Conservation (phyloP, 2,888 invertebrate species). For the Leucoma salicis region DNA sequence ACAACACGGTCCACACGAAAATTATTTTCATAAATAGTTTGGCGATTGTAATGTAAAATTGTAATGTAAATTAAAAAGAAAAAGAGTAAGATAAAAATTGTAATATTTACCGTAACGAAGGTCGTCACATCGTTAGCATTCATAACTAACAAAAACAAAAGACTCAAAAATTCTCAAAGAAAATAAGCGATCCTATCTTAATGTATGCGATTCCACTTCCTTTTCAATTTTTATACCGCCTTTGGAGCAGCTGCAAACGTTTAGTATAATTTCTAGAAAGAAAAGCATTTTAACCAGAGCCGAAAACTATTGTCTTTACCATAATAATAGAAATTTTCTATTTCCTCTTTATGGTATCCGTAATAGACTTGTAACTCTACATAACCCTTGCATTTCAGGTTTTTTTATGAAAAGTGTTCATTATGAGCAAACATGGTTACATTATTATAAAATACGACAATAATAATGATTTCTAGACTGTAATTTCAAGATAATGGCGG, state of each 20-base stretch:
- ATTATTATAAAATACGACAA: too few species aligned
- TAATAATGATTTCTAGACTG: too few species aligned
- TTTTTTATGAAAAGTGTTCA: background rate
- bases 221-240: constrained; percentile 1
- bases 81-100: too few species aligned
- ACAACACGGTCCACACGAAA: too few species aligned
- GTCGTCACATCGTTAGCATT: too few species aligned
- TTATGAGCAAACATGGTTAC: too few species aligned
- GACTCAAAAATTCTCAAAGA: background rate
- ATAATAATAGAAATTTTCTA: background rate
- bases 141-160: background rate
- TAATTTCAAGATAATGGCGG: too few species aligned
- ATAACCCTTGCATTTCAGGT: background rate
- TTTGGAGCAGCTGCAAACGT: constrained; percentile 1
- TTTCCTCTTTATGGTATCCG: background rate
- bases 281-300: background rate
- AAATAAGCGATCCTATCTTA: background rate
- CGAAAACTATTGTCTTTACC: too few species aligned
- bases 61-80: too few species aligned
- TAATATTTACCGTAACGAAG: too few species aligned
- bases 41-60: too few species aligned
- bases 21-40: too few species aligned
- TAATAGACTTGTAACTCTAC: background rate
- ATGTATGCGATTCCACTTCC: constrained; percentile 1
- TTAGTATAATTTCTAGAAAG: background rate